Evolutionary conservation across 1,140 invertebrate genomes (phyloP).

Genomic region (Papilio xuthus): DNA sequence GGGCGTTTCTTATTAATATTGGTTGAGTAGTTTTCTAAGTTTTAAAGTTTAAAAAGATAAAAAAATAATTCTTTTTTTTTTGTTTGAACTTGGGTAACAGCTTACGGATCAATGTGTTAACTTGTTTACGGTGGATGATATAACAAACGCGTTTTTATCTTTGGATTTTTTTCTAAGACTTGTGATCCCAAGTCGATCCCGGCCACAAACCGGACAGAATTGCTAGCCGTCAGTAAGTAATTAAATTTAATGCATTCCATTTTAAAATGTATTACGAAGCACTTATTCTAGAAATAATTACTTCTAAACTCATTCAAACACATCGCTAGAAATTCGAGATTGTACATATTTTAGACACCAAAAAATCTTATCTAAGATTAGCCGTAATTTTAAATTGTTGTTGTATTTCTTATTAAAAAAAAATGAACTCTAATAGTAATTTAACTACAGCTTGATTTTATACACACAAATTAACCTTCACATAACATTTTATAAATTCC

Average conservation of each 20-base stretch:
- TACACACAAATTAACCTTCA: neutral
- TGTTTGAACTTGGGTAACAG: too few species aligned
- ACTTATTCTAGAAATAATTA: neutral
- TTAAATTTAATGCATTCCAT: neutral
- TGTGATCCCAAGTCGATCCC: neutral
- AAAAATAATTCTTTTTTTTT: too few species aligned
- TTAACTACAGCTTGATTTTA: neutral
- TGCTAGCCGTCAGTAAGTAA: neutral
- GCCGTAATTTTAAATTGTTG: neutral
- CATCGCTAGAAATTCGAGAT: too few species aligned
- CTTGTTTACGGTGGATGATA: neutral
- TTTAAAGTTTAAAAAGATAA: too few species aligned
- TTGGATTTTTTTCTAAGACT: neutral
- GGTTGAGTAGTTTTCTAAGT: too few species aligned
- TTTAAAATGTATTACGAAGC: neutral
- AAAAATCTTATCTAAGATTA: neutral
- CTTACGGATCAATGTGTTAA: too few species aligned
- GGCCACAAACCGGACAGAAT: neutral
- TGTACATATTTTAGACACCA: too few species aligned
- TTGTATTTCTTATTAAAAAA: too few species aligned
- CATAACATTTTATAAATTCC: neutral
- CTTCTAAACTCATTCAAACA: too few species aligned
- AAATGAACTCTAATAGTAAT: too few species aligned
- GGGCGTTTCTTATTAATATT: neutral
- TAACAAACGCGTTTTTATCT: neutral